A percentile compares a stretch with the other conserved stretches of the same genome.
These are phyloP conservation scores for Pteromalus puparum DNA, from an alignment of 1,140 invertebrate species.

Conservation along the genomic window DNA sequence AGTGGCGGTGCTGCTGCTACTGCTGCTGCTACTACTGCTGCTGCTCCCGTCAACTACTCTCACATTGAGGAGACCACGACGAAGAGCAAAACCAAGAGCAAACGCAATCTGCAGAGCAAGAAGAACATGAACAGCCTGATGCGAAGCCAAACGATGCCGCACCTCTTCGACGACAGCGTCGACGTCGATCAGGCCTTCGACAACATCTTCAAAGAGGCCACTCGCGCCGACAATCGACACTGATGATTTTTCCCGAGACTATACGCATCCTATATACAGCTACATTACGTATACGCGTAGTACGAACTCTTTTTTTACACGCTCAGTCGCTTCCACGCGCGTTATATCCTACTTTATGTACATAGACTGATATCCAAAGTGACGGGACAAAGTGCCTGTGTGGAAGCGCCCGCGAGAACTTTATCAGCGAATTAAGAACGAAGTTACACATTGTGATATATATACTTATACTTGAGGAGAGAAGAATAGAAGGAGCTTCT, in stretches of 20 bases:
- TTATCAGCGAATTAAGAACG: background rate
- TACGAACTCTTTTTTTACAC: too few species aligned
- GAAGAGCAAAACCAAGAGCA: constrained; percentile 54
- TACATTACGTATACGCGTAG: too few species aligned
- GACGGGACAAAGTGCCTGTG: too few species aligned
- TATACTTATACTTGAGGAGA: background rate
- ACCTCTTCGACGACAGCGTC: constrained; percentile 79
- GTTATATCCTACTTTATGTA: too few species aligned
- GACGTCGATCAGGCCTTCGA: constrained; percentile 87
- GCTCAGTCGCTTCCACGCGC: too few species aligned
- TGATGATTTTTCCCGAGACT: background rate
- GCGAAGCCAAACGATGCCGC: constrained; percentile 85
- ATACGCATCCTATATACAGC: too few species aligned
- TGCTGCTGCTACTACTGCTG: too few species aligned
- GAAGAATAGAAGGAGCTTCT: background rate
- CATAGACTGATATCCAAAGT: too few species aligned
- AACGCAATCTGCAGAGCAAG: constrained; percentile 54
- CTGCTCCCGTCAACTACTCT: constrained; percentile 34
- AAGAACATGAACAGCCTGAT: constrained; percentile 71
- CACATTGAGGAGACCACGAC: constrained; percentile 45
- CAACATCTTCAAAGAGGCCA: constrained; percentile 79
- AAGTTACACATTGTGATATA: background rate
- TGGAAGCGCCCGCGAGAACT: background rate
- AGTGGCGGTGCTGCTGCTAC: background rate
- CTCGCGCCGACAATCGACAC: constrained; percentile 57